phyloP scores from a whole-genome alignment of 2,113 vertebrate genomes.

The Eolophus roseicapilla region DNA sequence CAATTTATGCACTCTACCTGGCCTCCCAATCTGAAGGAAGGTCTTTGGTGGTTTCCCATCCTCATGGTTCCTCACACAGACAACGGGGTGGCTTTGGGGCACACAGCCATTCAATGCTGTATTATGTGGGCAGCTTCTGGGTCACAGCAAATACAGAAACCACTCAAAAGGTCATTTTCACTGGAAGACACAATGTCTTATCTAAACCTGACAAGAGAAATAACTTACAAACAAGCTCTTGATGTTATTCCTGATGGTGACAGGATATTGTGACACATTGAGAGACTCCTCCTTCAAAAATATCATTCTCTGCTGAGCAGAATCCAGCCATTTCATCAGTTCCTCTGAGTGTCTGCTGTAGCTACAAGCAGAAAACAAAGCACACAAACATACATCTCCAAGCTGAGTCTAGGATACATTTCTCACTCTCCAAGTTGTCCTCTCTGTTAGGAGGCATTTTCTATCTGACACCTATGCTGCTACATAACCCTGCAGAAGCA shows the following conservation, averaged over 20 bases:
- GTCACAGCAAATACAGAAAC: neutral
- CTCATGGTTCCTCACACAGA: neutral
- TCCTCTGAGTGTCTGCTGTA: conserved; percentile 75
- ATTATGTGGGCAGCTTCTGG: neutral
- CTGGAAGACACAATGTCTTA: neutral
- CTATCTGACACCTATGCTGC: neutral
- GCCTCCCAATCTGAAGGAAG: neutral
- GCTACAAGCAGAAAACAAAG: conserved; percentile 67
- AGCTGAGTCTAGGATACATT: neutral
- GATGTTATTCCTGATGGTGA: conserved; percentile 72
- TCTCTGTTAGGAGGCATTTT: neutral
- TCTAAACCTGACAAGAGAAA: neutral
- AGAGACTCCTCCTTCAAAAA: conserved; percentile 76
- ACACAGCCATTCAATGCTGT: neutral
- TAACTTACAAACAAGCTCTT: conserved; percentile 81
- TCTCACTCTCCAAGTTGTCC: neutral
- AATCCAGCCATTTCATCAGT: conserved; percentile 81
- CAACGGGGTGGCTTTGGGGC: neutral
- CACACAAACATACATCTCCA: neutral
- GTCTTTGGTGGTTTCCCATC: neutral
- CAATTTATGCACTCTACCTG: neutral
- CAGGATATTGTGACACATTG: conserved; percentile 69
- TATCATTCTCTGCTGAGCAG: conserved; percentile 76
- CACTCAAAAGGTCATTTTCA: neutral
- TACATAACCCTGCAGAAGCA: neutral